phyloP scores from a whole-genome alignment of 2,797 vertebrate species.

The Mormyrus proboscirostris region DNA sequence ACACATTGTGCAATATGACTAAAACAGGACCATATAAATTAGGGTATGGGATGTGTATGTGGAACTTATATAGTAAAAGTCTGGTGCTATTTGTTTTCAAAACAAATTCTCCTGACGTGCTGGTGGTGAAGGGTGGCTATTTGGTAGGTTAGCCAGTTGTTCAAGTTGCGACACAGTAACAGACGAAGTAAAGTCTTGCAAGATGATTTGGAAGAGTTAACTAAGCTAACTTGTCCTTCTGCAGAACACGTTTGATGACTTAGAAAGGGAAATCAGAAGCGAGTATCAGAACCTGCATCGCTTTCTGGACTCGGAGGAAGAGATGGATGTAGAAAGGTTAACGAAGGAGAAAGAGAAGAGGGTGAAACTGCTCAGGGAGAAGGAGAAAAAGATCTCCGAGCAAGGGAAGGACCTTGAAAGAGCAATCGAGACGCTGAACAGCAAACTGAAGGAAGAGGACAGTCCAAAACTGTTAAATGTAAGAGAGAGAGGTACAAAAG shows the following conservation, averaged over 20 bases:
- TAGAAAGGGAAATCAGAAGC: slow-evolving; percentile 60
- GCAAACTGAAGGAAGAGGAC: slow-evolving; percentile 61
- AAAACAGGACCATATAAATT: not conserved
- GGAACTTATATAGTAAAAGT: not conserved
- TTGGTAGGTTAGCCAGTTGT: not conserved
- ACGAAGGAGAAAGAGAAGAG: slow-evolving; percentile 54
- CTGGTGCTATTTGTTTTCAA: not conserved
- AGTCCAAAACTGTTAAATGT: slow-evolving; percentile 62
- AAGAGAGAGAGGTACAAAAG: slow-evolving; percentile 31
- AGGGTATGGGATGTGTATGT: not conserved
- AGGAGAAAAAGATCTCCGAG: slow-evolving; percentile 57
- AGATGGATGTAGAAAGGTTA: slow-evolving; percentile 53
- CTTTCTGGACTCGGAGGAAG: slow-evolving; percentile 62
- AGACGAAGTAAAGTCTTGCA: not conserved
- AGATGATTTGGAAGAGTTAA: not conserved
- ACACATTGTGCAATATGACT: not conserved
- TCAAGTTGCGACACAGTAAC: not conserved
- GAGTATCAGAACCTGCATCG: slow-evolving; percentile 66
- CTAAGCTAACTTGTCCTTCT: not conserved
- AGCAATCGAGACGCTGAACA: slow-evolving; percentile 57
- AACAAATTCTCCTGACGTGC: not conserved
- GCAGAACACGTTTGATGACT: slow-evolving; percentile 55
- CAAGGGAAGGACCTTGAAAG: slow-evolving; percentile 58
- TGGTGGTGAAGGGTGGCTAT: not conserved
- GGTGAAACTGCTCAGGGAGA: slow-evolving; percentile 58